Conservation (phyloP, 1,140 invertebrate species). For the Bilobella aurantiaca region DNA sequence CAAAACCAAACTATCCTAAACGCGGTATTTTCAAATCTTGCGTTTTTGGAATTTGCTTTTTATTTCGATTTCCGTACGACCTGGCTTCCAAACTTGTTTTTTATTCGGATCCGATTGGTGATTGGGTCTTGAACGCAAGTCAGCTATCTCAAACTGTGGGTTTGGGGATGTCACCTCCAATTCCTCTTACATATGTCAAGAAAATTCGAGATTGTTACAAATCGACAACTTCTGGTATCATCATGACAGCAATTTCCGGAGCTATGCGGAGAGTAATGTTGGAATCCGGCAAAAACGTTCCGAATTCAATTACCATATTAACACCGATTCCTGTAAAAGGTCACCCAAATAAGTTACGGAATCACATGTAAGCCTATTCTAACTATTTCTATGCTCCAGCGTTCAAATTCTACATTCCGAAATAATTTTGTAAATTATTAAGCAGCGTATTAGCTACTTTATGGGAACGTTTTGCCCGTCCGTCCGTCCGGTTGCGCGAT, state of each 20-base stretch:
- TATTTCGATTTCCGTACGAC: not conserved
- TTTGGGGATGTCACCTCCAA: not conserved
- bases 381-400: no score
- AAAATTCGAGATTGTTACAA: not conserved
- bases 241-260: not conserved
- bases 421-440: no score
- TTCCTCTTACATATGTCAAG: not conserved
- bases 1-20: not conserved
- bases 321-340: not conserved
- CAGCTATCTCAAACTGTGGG: not conserved
- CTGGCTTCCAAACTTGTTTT: not conserved
- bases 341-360: not conserved
- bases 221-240: not conserved
- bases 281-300: not conserved
- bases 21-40: not conserved
- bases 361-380: slow-evolving; percentile 7
- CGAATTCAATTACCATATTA: not conserved
- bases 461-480: no score
- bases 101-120: not conserved
- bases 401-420: no score
- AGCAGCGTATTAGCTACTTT: no score
- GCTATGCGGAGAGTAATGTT: not conserved
- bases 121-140: not conserved
- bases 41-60: not conserved
- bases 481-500: no score